These are phyloP conservation scores for Oligia fasciuncula DNA, from an alignment of 2,888 invertebrate species.

Conservation along the genomic window DNA sequence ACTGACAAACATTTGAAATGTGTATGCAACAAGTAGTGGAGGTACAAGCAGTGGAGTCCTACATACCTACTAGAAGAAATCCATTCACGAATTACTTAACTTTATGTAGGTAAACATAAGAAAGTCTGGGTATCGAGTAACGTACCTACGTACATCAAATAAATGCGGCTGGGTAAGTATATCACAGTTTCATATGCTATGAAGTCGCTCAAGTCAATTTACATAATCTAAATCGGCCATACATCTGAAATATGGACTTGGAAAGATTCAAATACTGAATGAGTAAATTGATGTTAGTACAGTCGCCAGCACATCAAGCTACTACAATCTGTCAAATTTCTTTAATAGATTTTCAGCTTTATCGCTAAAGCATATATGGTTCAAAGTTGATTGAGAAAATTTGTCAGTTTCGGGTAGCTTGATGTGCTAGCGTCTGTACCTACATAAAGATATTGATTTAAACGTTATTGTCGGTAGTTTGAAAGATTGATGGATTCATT, in stretches of 20 bases:
- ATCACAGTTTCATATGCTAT: not conserved
- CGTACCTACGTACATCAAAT: not conserved
- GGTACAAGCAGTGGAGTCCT: too few relatives aligned
- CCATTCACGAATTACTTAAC: not conserved
- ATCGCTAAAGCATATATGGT: too few relatives aligned
- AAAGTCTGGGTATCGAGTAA: not conserved
- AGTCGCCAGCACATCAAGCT: too few relatives aligned
- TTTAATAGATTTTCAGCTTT: too few relatives aligned
- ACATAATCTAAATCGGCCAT: slow-evolving; percentile 4
- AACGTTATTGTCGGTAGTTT: not conserved
- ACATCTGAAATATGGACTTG: not conserved
- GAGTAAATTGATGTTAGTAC: not conserved
- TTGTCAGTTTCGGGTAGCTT: too few relatives aligned
- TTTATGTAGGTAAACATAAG: not conserved
- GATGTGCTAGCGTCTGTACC: too few relatives aligned
- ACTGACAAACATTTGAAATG: not conserved
- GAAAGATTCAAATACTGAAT: not conserved
- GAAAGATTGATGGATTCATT: not conserved
- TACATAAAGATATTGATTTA: not conserved
- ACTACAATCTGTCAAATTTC: too few relatives aligned
- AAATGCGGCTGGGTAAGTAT: not conserved
- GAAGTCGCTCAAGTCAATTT: not conserved
- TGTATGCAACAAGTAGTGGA: not conserved
- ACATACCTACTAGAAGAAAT: not conserved
- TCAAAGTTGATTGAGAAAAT: too few relatives aligned